Conservation (phyloP, 2,113 vertebrate species). For the Paraplagusia blochii region DNA sequence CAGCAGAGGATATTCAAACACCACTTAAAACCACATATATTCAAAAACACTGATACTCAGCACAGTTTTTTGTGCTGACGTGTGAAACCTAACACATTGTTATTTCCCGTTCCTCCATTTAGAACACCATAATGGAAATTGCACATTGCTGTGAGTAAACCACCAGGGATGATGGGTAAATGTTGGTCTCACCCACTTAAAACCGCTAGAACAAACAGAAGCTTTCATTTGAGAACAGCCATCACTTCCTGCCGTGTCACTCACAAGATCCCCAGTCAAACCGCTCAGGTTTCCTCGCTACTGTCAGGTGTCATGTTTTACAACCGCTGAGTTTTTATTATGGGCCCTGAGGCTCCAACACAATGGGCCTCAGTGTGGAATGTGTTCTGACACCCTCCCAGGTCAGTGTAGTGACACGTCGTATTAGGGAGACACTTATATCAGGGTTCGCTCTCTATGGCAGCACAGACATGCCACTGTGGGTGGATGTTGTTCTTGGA, state of each 20-base stretch:
- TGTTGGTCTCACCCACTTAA: constrained; percentile 38
- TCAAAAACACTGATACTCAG: no score
- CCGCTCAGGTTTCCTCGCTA: constrained; percentile 61
- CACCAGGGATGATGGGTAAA: constrained; percentile 27
- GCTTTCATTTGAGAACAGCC: constrained; percentile 50
- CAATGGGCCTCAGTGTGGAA: constrained; percentile 59
- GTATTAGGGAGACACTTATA: constrained; percentile 63
- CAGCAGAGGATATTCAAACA: no score
- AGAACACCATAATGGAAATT: constrained; percentile 24
- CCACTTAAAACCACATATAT: no score
- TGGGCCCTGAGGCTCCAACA: constrained; percentile 41
- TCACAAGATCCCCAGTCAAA: constrained; percentile 37
- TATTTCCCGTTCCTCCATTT: constrained; percentile 21
- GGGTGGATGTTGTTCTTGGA: constrained; percentile 59
- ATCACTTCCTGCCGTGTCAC: constrained; percentile 44
- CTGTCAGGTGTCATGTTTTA: constrained; percentile 65
- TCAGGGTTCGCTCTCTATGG: constrained; percentile 46
- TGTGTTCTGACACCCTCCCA: constrained; percentile 16
- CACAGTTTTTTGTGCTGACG: constrained; percentile 2
- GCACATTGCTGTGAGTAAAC: constrained; percentile 30
- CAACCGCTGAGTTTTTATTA: constrained; percentile 48
- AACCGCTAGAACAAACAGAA: constrained; percentile 47
- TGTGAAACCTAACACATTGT: constrained; percentile 26
- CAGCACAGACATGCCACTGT: constrained; percentile 45
- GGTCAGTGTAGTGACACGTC: constrained; percentile 32